Base-by-base conservation (phyloP, 2,113 vertebrate species). In the Poecilia latipinna region DNA sequence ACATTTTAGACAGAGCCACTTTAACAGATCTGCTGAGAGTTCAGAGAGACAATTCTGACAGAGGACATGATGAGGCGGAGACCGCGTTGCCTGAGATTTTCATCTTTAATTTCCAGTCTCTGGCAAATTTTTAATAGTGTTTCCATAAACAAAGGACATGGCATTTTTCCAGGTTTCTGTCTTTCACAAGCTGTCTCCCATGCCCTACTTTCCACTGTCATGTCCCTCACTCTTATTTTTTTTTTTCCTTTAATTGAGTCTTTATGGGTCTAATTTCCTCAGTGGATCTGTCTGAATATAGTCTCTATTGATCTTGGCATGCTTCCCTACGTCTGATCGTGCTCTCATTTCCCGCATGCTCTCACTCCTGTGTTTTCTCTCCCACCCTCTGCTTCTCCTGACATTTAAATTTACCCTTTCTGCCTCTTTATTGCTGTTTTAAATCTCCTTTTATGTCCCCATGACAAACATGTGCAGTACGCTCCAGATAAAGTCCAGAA, bases 401-500 rank as follows among this genome's bases (percentile, higher is more conserved):
- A 79, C 78, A 83, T 86, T 87, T 82, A 7, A 76, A 85, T 74
- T 72, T 4, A 17, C 32, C 68, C n/a, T 31, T 24, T 12, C 65
- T 63, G 3, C 67, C 39, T 33, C 19, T 72, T 78, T 66, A 3
- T 70, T 76, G 65, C 72, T 60, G 32, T 69, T 79, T 73, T 66
- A 66, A 54, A 76, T 63, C 32, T 80, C 28, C 3, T 10, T 54
- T 74, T 26, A 3, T 61, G 3, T 69, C 26, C 60, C 28, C 62
- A 51, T 68, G 78, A 19, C 65, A 31, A 70, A 67, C 35, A 48
- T 24, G n/a, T 61, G 61, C 86, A 99, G 98, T 98, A 98, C 0
- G 98, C 97, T 3, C 97, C 97, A 0, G 96, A 97, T 0, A 97
- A 96, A 1, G 96, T 99, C 71, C 97, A 97, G 92, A 98, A 98